These are phyloP conservation scores for Dorcus parallelipipedus DNA, from an alignment of 2,888 invertebrate species.

Conservation along the genomic window DNA sequence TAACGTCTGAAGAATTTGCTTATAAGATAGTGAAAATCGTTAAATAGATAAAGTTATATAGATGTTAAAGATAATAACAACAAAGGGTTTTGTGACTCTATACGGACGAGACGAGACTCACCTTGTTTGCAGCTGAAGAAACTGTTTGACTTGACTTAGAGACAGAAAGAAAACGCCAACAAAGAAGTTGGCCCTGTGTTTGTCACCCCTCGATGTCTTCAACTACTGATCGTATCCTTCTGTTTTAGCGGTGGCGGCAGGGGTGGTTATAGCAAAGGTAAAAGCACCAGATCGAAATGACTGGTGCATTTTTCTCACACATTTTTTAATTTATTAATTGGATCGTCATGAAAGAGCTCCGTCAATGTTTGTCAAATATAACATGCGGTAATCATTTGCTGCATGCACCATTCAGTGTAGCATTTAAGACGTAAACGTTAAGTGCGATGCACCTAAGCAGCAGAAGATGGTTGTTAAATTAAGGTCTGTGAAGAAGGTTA, in stretches of 20 bases:
- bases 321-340: slow-evolving; percentile 28
- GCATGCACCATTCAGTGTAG: not conserved
- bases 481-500: too few species aligned
- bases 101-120: slow-evolving; percentile 45
- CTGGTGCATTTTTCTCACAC: slow-evolving; percentile 66
- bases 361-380: not conserved
- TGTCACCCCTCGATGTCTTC: slow-evolving; percentile 41
- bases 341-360: slow-evolving; percentile 27
- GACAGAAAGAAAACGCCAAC: slow-evolving; percentile 41
- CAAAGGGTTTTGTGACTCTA: not conserved
- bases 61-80: not conserved
- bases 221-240: slow-evolving; percentile 76
- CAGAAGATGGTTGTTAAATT: too few species aligned
- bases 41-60: not conserved
- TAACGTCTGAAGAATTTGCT: too few species aligned
- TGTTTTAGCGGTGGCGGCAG: slow-evolving; percentile 92
- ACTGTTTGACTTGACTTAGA: slow-evolving; percentile 38
- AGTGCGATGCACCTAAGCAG: too few species aligned
- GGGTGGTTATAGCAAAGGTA: slow-evolving; percentile 97
- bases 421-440: not conserved
- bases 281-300: slow-evolving; percentile 75
- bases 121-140: slow-evolving; percentile 38
- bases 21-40: not conserved
- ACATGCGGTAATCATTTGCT: too few species aligned
- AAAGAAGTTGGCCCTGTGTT: slow-evolving; percentile 33